A percentile compares a stretch with the other conserved stretches of the same genome.
These are phyloP conservation scores for Drosophila fungiperda DNA, from an alignment of 2,888 invertebrate genomes.

Conservation along the genomic window DNA sequence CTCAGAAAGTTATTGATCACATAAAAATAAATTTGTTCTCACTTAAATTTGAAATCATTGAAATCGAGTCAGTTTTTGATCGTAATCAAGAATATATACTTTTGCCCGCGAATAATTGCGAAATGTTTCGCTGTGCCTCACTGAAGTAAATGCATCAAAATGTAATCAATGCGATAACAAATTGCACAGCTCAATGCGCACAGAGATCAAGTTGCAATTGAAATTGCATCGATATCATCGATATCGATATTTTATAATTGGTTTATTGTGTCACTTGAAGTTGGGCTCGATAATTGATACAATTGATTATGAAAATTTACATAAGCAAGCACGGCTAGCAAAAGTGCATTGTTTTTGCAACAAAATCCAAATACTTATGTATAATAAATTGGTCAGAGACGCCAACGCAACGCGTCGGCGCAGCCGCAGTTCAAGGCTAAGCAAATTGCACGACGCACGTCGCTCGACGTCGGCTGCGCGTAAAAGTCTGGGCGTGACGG, in stretches of 20 bases:
- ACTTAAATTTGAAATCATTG: not conserved
- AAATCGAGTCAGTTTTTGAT: not conserved
- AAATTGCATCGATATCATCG: not conserved
- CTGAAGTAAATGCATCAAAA: not conserved
- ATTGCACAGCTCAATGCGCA: not conserved
- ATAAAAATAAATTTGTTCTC: not conserved
- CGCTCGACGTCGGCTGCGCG: constrained; percentile 21
- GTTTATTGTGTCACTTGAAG: not conserved
- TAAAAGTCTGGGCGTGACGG: constrained; percentile 10
- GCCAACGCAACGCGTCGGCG: constrained; percentile 48
- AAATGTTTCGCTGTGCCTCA: not conserved
- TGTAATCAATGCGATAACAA: not conserved
- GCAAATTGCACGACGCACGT: constrained; percentile 35
- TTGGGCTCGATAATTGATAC: not conserved
- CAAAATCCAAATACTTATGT: not conserved
- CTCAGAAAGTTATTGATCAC: not conserved
- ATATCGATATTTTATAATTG: not conserved
- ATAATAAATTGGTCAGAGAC: constrained; percentile 23
- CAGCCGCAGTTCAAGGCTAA: constrained; percentile 57
- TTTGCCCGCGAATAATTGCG: not conserved
- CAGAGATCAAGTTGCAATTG: not conserved
- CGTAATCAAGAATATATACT: not conserved
- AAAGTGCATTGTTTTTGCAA: constrained; percentile 33
- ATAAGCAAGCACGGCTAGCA: constrained; percentile 25
- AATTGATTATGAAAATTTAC: not conserved